phyloP scores from a whole-genome alignment of 1,140 invertebrate species.

The Ganaspis sp. region DNA sequence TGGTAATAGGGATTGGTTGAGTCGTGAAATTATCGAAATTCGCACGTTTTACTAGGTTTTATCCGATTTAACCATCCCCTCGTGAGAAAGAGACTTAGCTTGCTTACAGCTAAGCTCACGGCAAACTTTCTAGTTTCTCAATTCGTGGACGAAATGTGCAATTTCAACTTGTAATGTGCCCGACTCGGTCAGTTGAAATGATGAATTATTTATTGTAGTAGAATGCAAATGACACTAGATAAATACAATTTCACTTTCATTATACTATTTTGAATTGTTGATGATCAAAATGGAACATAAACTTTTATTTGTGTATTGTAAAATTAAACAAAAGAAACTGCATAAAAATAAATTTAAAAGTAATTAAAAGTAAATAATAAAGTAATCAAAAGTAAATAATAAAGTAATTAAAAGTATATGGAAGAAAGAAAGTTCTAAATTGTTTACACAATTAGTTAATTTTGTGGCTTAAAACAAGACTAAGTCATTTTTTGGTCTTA shows the following conservation, averaged over 20 bases:
- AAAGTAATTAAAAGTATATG: too few relatives aligned
- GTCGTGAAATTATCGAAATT: conserved; percentile 26
- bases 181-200: background rate
- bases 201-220: conserved; percentile 16
- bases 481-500: too few relatives aligned
- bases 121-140: background rate
- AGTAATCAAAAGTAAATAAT: too few relatives aligned
- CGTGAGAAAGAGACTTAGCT: background rate
- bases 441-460: too few relatives aligned
- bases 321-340: too few relatives aligned
- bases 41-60: conserved; percentile 11
- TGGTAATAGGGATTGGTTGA: conserved; percentile 28
- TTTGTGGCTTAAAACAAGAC: too few relatives aligned
- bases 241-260: background rate
- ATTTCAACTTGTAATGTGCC: background rate
- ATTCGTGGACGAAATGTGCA: conserved; percentile 6
- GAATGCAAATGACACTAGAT: conserved; percentile 49
- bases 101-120: background rate
- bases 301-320: too few relatives aligned
- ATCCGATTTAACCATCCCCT: conserved; percentile 17
- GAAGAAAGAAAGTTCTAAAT: too few relatives aligned
- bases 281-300: too few relatives aligned
- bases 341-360: too few relatives aligned
- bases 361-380: too few relatives aligned
- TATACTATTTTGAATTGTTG: background rate